Percentiles rank a stretch among this genome's conserved stretches.
These are phyloP conservation scores for Oxytorus armatus DNA, from an alignment of 2,888 invertebrate genomes.

Conservation along the genomic window DNA sequence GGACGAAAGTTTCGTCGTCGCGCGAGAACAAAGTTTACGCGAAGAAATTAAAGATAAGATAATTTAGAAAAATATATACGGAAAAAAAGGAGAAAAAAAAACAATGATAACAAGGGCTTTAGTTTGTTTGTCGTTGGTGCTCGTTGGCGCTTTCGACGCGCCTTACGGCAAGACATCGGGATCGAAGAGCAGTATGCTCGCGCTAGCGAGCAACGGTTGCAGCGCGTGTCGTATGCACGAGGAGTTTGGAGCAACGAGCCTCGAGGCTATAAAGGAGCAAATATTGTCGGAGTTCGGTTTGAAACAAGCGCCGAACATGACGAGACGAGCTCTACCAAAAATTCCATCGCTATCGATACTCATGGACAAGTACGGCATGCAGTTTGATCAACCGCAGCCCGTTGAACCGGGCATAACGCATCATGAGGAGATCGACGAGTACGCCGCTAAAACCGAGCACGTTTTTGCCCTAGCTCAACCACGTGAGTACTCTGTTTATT, in stretches of 20 bases:
- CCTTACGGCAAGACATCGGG: conserved; percentile 72
- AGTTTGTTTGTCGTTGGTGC: conserved; percentile 77
- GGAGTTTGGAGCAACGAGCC: conserved; percentile 86
- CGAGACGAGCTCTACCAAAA: conserved; percentile 86
- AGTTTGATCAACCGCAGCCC: conserved; percentile 82
- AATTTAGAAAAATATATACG: too few species aligned
- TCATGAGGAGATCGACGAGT: conserved; percentile 85
- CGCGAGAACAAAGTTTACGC: too few species aligned
- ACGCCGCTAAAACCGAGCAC: conserved; percentile 84
- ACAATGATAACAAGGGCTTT: conserved; percentile 80
- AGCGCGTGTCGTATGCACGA: conserved; percentile 86
- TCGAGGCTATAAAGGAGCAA: conserved; percentile 87
- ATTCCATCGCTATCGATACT: conserved; percentile 85
- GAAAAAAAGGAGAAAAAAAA: background rate
- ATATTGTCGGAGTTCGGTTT: conserved; percentile 87
- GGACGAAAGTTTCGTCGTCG: too few species aligned
- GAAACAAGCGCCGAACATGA: conserved; percentile 87
- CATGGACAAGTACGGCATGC: conserved; percentile 85
- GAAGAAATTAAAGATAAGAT: too few species aligned
- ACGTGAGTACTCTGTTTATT: too few species aligned
- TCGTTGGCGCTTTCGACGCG: conserved; percentile 80
- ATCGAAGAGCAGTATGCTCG: conserved; percentile 67
- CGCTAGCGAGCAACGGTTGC: conserved; percentile 83
- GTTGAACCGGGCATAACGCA: conserved; percentile 83
- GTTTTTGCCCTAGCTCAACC: conserved; percentile 85